Base-by-base conservation (phyloP, 2,888 invertebrate species). In the Crematogaster levior region DNA sequence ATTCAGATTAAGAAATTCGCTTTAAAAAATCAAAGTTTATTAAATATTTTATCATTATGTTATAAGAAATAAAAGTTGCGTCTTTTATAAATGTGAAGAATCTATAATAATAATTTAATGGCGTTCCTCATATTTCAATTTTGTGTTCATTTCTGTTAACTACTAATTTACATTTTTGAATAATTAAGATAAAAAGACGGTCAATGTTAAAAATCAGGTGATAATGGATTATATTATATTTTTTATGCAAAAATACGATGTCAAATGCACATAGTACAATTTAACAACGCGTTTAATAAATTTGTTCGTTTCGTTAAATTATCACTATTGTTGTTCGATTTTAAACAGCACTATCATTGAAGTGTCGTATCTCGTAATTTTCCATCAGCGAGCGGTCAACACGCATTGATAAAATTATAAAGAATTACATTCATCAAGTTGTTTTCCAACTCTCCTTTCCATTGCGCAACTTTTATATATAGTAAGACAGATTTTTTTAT, bases 351-450 rank as follows among this genome's bases (percentile, higher is more conserved):
- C 24, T 37, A 74, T 61, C 61, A 51, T 48, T 48, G 12, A 24
- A 74, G 48, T 3, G 61, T 63, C 61, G 21, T 24, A n/a, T n/a
- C 24, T n/a, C 34, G 37, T 60, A 24, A 73, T 46, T 74, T 75
- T 63, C 37, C 75, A 24, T 27, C n/a, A 7, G 24, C 5, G 1
- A 48, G 18, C 1, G 18, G 37, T 34, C 21, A 27, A 18, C 43
- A 30, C 18, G 15, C 21, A 43, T 18, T 21, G 56, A n/a, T 72
- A 58, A 1, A 58, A 56, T 21, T 27, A n/a, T n/a, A 0, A 27
- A 58, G 43, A 34, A 37, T 58, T 4, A 27, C 58, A 58, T 18
- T 6, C 48, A 61, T 34, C 12, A 61, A 61, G 30, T 34, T 74
- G 30, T 24, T 37, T 60, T 34, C 9, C 15, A 34, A 27, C 34